Conservation (phyloP, 2,797 vertebrate genomes). For the Sebastes iracundus region DNA sequence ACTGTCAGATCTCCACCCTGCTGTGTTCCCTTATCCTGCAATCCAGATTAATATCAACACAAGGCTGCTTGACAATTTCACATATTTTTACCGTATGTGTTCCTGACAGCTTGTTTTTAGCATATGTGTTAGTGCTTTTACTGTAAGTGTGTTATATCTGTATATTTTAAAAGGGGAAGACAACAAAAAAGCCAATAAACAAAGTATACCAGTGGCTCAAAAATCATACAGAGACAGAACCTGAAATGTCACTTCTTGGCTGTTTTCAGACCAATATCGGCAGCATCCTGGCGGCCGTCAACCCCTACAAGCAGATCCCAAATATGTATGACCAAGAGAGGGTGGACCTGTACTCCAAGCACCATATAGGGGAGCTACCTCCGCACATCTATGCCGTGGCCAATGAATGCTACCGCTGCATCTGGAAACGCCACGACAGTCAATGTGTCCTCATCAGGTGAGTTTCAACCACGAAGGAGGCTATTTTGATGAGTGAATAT, state of each 20-base stretch:
- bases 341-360: constrained; percentile 89
- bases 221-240: background rate
- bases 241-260: background rate
- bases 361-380: constrained; percentile 91
- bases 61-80: background rate
- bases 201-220: background rate
- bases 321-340: constrained; percentile 88
- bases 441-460: constrained; percentile 96
- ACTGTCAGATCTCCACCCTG: background rate
- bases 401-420: constrained; percentile 94
- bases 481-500: background rate
- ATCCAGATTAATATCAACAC: constrained; percentile 29
- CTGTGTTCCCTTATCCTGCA: constrained; percentile 16
- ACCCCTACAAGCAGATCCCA: constrained; percentile 90
- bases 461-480: background rate
- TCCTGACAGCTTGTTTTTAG: background rate
- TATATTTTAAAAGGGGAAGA: background rate
- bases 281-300: constrained; percentile 93
- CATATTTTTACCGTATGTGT: background rate
- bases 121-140: background rate
- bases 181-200: background rate
- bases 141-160: background rate
- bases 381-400: constrained; percentile 94
- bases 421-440: constrained; percentile 95
- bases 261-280: constrained; percentile 91